Base-by-base conservation (phyloP, 2,888 invertebrate genomes). In the Ophioninae sp. region DNA sequence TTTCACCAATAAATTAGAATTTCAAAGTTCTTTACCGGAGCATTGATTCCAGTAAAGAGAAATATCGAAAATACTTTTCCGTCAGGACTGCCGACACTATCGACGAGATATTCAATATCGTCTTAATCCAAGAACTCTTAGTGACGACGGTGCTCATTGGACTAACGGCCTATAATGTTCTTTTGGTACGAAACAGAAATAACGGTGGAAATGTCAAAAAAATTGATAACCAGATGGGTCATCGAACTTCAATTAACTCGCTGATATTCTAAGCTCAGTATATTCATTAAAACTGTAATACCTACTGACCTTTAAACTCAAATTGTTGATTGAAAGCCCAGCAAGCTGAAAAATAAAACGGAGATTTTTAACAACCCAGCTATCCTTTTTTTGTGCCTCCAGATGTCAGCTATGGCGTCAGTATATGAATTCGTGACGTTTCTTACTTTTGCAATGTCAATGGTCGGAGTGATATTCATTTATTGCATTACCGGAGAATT, bases 401-500 rank as follows among this genome's bases (percentile, higher is more conserved):
- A 82, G 82, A 82, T 79, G 64, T 75, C 74, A n/a, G 62, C 59
- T 39, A 74, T 79, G 78, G 69, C 70, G 39, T 82, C 82, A n/a
- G 69, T 82, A 57, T 41, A 65, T 6, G 82, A 82, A 50, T 79
- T 65, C 44, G 57, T 79, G 13, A 79, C 70, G 7, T 74, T 82
- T n/a, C 57, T 74, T 21, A 69, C 68, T 74, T 87, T 85, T 23
- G 79, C 79, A 5, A 20, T 73, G 6, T 75, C 85, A 7, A 59
- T 87, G 13, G 37, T 86, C 0, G 50, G 85, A 41, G 75, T 86
- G 79, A 81, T 88, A 3, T 87, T 81, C 30, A 85, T 85, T 44
- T 87, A 88, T 30, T 89, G 88, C 68, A 76, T 87, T 37, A 81
- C 85, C 37, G 88, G 89, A 2, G 87, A 89, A 13, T 85, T 81